Conservation (phyloP, 2,797 vertebrate species). For the Hypotaenidia philippensis region DNA sequence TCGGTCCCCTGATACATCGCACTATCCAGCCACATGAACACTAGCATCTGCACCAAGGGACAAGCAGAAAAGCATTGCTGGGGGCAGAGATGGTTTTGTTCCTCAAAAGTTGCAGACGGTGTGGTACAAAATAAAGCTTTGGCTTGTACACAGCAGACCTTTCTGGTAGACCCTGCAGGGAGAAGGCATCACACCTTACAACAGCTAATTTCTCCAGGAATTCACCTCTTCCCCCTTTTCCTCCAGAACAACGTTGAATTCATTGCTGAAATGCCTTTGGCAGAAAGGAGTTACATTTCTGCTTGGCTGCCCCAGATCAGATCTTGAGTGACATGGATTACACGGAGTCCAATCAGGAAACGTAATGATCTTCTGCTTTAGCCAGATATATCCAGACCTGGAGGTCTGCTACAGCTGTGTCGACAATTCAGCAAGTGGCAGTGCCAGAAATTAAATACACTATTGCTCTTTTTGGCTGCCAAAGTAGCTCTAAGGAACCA, state of each 20-base stretch:
- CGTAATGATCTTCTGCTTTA: neutral
- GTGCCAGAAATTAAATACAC: slow-evolving; percentile 65
- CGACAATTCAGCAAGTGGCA: slow-evolving; percentile 55
- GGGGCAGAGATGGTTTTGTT: neutral
- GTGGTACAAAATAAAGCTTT: neutral
- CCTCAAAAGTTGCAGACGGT: neutral
- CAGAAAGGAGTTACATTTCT: slow-evolving; percentile 14
- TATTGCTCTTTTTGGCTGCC: slow-evolving; percentile 62
- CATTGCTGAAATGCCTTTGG: neutral
- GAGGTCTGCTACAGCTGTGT: slow-evolving; percentile 62
- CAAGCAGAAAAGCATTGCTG: neutral
- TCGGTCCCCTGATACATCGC: neutral
- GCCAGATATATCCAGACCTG: slow-evolving; percentile 48
- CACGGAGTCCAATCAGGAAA: slow-evolving; percentile 24
- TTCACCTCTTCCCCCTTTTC: neutral
- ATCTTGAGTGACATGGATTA: slow-evolving; percentile 15
- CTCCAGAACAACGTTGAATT: neutral
- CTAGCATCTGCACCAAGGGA: neutral
- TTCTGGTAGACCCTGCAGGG: neutral
- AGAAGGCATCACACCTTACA: neutral
- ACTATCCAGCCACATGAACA: neutral
- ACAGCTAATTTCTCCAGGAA: neutral
- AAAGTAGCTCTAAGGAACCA: slow-evolving; percentile 62
- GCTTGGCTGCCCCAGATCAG: neutral
- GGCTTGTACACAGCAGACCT: neutral